Base-by-base conservation (phyloP, 2,888 invertebrate genomes). In the Scaptomyza parva region DNA sequence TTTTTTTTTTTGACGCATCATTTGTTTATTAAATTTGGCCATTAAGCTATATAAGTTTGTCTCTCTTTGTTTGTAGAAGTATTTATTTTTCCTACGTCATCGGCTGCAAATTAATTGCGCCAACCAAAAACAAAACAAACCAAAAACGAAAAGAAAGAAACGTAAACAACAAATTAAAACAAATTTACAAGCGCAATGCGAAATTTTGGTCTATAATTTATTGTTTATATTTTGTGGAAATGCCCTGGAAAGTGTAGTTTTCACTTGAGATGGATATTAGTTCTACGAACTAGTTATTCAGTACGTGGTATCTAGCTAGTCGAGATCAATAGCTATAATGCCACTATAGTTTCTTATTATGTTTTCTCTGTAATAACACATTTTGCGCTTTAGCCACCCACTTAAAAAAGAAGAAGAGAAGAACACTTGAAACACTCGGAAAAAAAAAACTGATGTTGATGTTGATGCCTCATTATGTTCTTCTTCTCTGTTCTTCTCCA, bases 11-110 rank as follows among this genome's bases (percentile, higher is more conserved):
- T 39, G 48, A 50, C 28, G 57, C 57, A 55, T 47, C 20, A 52
- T 44, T 60, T 77, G 59, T 66, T 74, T 68, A 72, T 78, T 54
- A 37, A 54, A 65, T 59, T 71, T 63, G 66, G 51, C 2, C 52
- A 65, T 26, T 58, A 40, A 37, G n/a, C 24, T 26, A 48, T 39
- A 14, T 40, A 50, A 9, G 2, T 43, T 37, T 57, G 44, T 68
- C 41, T 66, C 39, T 66, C 39, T 24, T 14, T 41, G 37, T 57
- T 18, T 70, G 3, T 47, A 33, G 58, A 41, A 20, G 45, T 61
- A 68, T 70, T 70, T 57, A 69, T 68, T 60, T 70, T 66, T 72
- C 76, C 85, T 68, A 82, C 85, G 82, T 81, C 81, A 84, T 78
- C 47, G 57, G 63, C 68, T 63, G 63, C 66, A 86, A 77, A 86